Percentiles rank a stretch among this genome's conserved stretches.
phyloP scores from a whole-genome alignment of 2,888 invertebrate genomes.

The Crematogaster levior region DNA sequence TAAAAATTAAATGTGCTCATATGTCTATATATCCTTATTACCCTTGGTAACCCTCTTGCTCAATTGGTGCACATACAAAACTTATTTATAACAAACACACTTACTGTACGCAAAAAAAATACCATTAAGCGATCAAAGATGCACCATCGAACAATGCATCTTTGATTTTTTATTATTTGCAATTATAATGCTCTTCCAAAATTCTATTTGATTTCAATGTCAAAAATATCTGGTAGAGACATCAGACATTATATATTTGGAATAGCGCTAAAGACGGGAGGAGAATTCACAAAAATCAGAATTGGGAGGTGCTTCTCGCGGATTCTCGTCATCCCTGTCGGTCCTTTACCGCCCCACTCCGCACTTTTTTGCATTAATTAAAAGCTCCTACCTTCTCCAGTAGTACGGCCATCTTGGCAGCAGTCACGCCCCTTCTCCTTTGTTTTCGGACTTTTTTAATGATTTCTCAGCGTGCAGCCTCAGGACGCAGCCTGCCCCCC shows the following conservation, averaged over 20 bases:
- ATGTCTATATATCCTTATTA: conserved; percentile 76
- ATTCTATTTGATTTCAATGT: neutral
- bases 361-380: conserved; percentile 83
- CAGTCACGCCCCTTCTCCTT: conserved; percentile 84
- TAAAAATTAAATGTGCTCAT: conserved; percentile 77
- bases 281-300: conserved; percentile 56
- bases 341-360: conserved; percentile 54
- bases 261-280: conserved; percentile 35
- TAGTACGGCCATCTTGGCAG: conserved; percentile 84
- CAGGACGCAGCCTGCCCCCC: conserved; percentile 55
- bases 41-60: conserved; percentile 74
- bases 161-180: neutral
- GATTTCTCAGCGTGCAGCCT: conserved; percentile 79
- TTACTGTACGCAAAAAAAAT: too few relatives aligned
- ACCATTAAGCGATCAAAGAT: too few relatives aligned
- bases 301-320: conserved; percentile 59
- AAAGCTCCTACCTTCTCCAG: conserved; percentile 83
- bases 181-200: neutral
- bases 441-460: conserved; percentile 84
- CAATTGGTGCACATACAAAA: conserved; percentile 78
- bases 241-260: neutral
- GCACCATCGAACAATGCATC: too few relatives aligned
- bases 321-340: conserved; percentile 58
- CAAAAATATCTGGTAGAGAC: neutral
- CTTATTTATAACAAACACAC: too few relatives aligned